Evolutionary conservation across 2,888 invertebrate genomes (phyloP), one percentile per base, ranked within the genome.

Genomic region (Napeogenes inachia): DNA sequence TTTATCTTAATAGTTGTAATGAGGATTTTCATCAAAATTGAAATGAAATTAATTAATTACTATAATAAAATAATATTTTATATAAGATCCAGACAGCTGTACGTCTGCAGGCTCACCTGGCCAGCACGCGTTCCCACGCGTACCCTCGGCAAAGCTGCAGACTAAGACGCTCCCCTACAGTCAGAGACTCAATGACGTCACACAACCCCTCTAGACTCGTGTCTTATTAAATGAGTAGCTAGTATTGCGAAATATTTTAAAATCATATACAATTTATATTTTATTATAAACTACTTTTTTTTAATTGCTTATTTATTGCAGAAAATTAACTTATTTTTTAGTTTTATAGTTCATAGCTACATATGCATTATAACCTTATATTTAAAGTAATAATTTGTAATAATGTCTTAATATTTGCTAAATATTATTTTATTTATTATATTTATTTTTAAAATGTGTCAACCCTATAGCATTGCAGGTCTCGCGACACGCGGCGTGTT

Each of bases 51-150:
- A 13, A 21, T 21, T 21, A 21, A 21, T 21, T 21, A 12, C 45
- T 57, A 54, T 54, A 33, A 38, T 58, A 50, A 13, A 54, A 33
- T 54, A 45, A 3, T 54, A 35, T 58, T 59, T 57, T 30, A 45
- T 54, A 54, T 21, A 54, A 70, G 68, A 68, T 71, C 67, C 56
- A 65, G 73, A 77, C 88, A 87, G 87, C 86, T 87, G 87, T 80
- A 61, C 6, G 47, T 45, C 56, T 64, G 72, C 73, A 73, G 77
- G 78, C 74, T 72, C 87, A 89, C 84, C 88, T 86, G 88, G 87
- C 76, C 72, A 79, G 78, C 82, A 81, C 81, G 80, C 81, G 81
- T 90, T 89, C 89, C 84, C 89, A 89, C 89, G 89, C 81, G 82
- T 77, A 73, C 84, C 85, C 87, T 73, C 68, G 67, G 70, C 21